These are phyloP conservation scores for Corythornis leucogaster DNA, from an alignment of 2,797 vertebrate genomes.

Conservation along the genomic window DNA sequence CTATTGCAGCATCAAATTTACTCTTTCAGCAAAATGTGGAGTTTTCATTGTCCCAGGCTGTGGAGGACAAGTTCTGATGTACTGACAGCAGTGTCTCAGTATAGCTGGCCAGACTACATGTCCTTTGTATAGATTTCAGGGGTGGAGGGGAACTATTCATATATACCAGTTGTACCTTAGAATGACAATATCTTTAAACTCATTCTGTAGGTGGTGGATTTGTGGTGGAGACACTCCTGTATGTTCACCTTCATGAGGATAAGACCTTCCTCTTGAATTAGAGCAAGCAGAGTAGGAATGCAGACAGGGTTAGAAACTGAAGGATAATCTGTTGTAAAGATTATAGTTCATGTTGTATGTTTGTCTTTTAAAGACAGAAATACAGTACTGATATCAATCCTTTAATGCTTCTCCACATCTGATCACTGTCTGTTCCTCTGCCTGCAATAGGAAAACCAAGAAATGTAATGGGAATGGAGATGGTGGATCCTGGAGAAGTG, in stretches of 20 bases:
- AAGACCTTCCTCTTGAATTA: neutral
- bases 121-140: neutral
- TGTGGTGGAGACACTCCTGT: fast-evolving
- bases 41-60: neutral
- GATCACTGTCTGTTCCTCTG: neutral
- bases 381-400: neutral
- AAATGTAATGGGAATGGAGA: neutral
- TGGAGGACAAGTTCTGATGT: neutral
- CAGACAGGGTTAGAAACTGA: neutral
- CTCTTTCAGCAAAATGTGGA: neutral
- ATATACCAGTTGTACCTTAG: neutral
- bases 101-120: neutral
- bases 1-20: neutral
- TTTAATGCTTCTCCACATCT: neutral
- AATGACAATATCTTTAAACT: neutral
- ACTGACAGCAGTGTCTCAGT: neutral
- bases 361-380: neutral
- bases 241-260: neutral
- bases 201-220: neutral
- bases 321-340: neutral
- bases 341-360: neutral
- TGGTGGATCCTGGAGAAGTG: neutral
- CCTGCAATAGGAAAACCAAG: neutral
- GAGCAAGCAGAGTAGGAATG: neutral
- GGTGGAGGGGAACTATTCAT: neutral